Evolutionary conservation across 2,888 invertebrate genomes (phyloP).

Genomic region (Clistopyga incitator): DNA sequence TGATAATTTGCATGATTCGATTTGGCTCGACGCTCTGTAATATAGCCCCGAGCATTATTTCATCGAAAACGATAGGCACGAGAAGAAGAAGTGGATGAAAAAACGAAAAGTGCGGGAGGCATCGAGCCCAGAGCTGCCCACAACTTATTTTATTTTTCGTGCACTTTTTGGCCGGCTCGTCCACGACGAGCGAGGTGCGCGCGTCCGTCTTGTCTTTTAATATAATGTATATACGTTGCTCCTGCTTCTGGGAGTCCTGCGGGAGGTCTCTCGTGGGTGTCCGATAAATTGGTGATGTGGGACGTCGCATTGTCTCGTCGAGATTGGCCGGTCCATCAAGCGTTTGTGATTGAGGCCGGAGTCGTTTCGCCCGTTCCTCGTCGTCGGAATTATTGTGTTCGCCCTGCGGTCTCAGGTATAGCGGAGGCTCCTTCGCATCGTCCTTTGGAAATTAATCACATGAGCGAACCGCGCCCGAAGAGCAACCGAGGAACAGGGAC

Average conservation of each 20-base stretch:
- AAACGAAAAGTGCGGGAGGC: neutral
- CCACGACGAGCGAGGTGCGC: neutral
- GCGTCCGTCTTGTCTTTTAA: slow-evolving; percentile 11
- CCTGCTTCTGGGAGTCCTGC: slow-evolving; percentile 59
- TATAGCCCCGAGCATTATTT: neutral
- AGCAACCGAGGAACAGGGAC: neutral
- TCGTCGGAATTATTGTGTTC: slow-evolving; percentile 16
- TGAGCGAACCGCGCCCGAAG: slow-evolving; percentile 29
- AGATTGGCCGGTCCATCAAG: slow-evolving; percentile 81
- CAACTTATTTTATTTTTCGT: slow-evolving; percentile 9
- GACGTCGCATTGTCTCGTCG: slow-evolving; percentile 80
- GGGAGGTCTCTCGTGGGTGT: slow-evolving; percentile 79
- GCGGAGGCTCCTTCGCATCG: slow-evolving; percentile 33
- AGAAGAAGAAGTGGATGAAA: neutral
- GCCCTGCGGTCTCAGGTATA: slow-evolving; percentile 23
- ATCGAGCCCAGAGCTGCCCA: slow-evolving; percentile 1
- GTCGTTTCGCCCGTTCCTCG: slow-evolving; percentile 42
- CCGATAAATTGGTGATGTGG: slow-evolving; percentile 81
- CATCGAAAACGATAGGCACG: neutral
- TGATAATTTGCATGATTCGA: neutral
- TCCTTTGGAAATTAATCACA: slow-evolving; percentile 60
- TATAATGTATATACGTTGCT: slow-evolving; percentile 20
- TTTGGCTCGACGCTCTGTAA: neutral
- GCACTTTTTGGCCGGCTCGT: neutral
- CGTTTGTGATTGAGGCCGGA: slow-evolving; percentile 70